These are phyloP conservation scores for Pipistrellus nathusii DNA, from an alignment of 2,797 vertebrate species.

Conservation along the genomic window DNA sequence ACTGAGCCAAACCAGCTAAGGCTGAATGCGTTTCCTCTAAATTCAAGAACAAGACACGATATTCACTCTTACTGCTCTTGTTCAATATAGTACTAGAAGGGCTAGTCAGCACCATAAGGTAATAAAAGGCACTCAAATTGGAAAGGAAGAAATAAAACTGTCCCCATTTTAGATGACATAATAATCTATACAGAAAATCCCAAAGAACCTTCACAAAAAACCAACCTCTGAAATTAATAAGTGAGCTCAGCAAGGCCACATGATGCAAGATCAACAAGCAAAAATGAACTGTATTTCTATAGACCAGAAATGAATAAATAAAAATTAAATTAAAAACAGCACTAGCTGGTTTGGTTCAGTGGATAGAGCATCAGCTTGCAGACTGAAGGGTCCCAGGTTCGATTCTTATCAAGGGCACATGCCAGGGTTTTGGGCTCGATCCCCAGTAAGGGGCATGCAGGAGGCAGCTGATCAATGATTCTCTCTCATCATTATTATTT, in stretches of 20 bases:
- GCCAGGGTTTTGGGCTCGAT: too few species aligned
- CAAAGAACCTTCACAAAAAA: background rate
- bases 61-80: background rate
- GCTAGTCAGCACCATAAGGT: background rate
- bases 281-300: background rate
- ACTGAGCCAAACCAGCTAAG: too few species aligned
- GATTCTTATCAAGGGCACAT: too few species aligned
- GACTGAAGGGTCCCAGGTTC: too few species aligned
- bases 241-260: background rate
- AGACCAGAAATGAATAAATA: background rate
- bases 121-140: too few species aligned
- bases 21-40: background rate
- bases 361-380: too few species aligned
- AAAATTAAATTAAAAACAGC: conserved; percentile 15
- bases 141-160: too few species aligned
- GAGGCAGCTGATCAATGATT: too few species aligned
- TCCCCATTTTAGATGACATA: background rate
- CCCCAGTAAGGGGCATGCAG: too few species aligned
- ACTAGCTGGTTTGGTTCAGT: too few species aligned
- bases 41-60: background rate
- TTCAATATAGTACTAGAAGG: background rate
- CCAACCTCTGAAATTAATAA: background rate
- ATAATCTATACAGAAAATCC: background rate
- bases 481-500: too few species aligned
- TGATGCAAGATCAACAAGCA: background rate